Conservation (phyloP, 2,888 invertebrate genomes). For the Anthrax anthrax region DNA sequence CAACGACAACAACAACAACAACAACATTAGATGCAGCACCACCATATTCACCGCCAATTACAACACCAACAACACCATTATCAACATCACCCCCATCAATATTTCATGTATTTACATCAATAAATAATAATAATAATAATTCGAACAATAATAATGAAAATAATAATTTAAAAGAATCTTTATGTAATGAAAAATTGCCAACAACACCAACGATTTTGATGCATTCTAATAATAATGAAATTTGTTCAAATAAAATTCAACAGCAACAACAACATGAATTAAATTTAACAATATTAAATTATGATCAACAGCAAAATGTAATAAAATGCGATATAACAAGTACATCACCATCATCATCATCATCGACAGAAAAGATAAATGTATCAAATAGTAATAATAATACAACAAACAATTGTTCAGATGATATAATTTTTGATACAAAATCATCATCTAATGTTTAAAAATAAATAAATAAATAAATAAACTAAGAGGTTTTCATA, state of each 20-base stretch:
- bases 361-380: background rate
- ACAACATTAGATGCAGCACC: background rate
- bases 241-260: background rate
- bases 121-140: background rate
- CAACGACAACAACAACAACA: background rate
- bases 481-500: too few species aligned
- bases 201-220: background rate
- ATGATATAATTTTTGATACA: background rate
- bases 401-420: background rate
- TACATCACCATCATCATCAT: background rate
- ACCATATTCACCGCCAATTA: slow-evolving; percentile 1
- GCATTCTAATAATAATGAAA: background rate
- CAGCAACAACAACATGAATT: background rate
- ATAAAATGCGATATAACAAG: background rate
- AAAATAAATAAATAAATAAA: background rate
- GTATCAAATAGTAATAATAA: background rate
- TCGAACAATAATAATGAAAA: too few species aligned
- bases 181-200: too few species aligned
- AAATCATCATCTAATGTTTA: background rate
- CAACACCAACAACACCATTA: background rate
- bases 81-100: slow-evolving; percentile 8
- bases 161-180: too few species aligned
- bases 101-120: slow-evolving; percentile 8
- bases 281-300: background rate
- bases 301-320: background rate